Base-by-base conservation (phyloP, 2,113 vertebrate genomes). In the Prunella fulvescens region DNA sequence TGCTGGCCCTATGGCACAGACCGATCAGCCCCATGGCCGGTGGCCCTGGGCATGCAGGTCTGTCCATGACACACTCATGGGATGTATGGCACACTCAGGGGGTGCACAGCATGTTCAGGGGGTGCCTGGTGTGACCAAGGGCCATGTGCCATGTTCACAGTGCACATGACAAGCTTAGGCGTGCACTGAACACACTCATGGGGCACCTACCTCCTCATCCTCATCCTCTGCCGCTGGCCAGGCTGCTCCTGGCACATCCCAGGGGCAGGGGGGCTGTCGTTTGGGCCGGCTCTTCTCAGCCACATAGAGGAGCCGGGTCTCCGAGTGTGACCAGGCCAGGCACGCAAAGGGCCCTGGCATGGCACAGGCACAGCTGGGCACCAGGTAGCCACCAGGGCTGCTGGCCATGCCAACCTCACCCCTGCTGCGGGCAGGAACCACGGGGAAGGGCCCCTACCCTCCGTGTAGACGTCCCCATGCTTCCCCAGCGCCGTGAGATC, bases 281-380 rank as follows among this genome's bases (percentile, higher is more conserved):
- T 99, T 99, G 48, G 98, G 98, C 11, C 97, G 97, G 88, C 98
- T 99, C 97, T 98, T 99, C 96, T 99, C 99, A 3, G 99, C 99
- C 96, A 99, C 98, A 10, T 99, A 99, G 71, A 99, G 93, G 42
- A 99, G 98, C 77, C 97, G 98, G 2, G 98, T 99, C 97, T 99
- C 99, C 0, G 98, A 99, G 89, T 97, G 98, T 20, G 99, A 99
- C 99, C 99, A 99, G 86, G 99, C 98, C 97, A 99, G 96, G 90
- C 98, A 99, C 94, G 99, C 98, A 92, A 99, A 99, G 79, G 99
- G 99, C 51, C 98, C 99, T 99, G 86, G 56, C 51, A 44, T 3
- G 17, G 81, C 35, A 10, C 14, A 7, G 67, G 64, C n/a, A 23
- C 50, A 48, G 40, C 40, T 0, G 1, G 23, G 69, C 58, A 44